phyloP scores from a whole-genome alignment of 2,797 vertebrate species.

The Melanotaenia maccullochi region DNA sequence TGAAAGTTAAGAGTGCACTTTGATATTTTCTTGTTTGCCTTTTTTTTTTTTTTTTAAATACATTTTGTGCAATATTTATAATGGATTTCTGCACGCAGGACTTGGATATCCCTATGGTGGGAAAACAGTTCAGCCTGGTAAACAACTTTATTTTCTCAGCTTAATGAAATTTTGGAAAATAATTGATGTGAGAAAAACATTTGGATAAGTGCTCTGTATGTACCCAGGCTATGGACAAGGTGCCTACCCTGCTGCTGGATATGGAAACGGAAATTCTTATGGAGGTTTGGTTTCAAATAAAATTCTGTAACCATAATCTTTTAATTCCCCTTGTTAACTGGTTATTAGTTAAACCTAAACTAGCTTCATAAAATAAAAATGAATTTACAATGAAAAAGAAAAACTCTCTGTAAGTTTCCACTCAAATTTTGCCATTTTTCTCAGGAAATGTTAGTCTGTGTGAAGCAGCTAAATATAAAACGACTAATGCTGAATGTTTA shows the following conservation, averaged over 20 bases:
- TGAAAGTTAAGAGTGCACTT: background rate
- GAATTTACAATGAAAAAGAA: background rate
- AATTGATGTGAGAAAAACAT: background rate
- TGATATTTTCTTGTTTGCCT: background rate
- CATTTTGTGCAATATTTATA: background rate
- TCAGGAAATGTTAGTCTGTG: slow-evolving; percentile 25
- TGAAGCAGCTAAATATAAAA: slow-evolving; percentile 32
- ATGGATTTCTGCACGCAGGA: slow-evolving; percentile 35
- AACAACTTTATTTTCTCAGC: background rate
- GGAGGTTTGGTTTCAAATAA: slow-evolving; percentile 42
- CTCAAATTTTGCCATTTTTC: slow-evolving; percentile 2
- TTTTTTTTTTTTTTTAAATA: background rate
- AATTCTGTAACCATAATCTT: background rate
- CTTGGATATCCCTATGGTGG: slow-evolving; percentile 57
- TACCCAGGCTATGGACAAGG: slow-evolving; percentile 70
- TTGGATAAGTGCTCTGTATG: slow-evolving; percentile 9
- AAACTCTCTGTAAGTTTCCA: background rate
- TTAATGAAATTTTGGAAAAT: background rate
- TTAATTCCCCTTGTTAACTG: background rate
- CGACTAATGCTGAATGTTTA: slow-evolving; percentile 9
- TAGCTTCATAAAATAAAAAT: background rate
- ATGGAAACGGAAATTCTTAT: slow-evolving; percentile 64
- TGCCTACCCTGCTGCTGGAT: slow-evolving; percentile 58
- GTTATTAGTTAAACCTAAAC: background rate
- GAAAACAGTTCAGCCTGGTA: slow-evolving; percentile 61